Conservation (phyloP, 92 coral and sea anemone genomes). For the Phenganax marumi region DNA sequence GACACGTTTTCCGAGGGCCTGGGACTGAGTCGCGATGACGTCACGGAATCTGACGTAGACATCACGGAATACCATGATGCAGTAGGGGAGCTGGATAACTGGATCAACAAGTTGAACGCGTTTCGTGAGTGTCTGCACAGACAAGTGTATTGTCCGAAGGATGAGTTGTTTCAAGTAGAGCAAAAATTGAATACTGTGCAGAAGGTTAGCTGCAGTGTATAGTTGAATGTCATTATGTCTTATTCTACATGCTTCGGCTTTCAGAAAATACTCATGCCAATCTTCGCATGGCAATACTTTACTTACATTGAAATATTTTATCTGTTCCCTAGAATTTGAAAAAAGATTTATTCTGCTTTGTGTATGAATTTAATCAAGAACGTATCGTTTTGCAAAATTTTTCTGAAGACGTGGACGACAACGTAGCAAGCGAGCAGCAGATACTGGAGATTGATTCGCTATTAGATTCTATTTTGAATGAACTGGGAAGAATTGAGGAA, state of each 20-base stretch:
- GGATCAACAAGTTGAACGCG: conserved; percentile 53
- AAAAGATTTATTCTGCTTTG: not conserved
- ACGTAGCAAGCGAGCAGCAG: not conserved
- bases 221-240: not conserved
- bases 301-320: too few species aligned
- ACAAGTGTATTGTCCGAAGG: conserved; percentile 81
- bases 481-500: conserved; percentile 32
- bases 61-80: conserved; percentile 13
- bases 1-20: conserved; percentile 73
- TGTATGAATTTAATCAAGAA: conserved; percentile 11
- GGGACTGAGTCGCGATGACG: conserved; percentile 72
- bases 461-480: not conserved
- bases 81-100: not conserved
- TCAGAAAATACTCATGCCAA: not conserved
- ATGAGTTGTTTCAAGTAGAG: conserved; percentile 75
- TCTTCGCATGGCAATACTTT: too few species aligned
- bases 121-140: conserved; percentile 67
- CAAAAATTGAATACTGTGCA: conserved; percentile 58
- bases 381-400: not conserved
- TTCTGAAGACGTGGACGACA: not conserved
- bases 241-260: not conserved
- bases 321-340: conserved; percentile 9
- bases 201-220: not conserved
- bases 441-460: conserved; percentile 30
- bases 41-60: conserved; percentile 47